Evolutionary conservation across 2,888 invertebrate species (phyloP), one percentile per base, ranked within the genome.

Genomic region (Thymelicus sylvestris): DNA sequence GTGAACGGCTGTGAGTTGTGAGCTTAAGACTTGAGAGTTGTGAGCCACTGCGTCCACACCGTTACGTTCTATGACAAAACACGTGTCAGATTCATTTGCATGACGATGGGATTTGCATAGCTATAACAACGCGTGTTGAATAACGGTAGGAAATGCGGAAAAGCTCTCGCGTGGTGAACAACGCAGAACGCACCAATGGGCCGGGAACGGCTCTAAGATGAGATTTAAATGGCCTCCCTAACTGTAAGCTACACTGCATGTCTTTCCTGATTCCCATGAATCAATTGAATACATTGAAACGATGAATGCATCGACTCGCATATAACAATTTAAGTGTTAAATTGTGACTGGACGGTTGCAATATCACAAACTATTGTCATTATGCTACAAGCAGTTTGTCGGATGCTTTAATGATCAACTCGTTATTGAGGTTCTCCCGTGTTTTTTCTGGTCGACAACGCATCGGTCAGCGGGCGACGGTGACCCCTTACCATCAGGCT

Each of bases 141-240:
- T 69, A 69, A 69, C 69, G 69, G 69, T 69, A 50, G 64, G 69
- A 59, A 64, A 69, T 50, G 64, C 69, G 69, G 69, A 69, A 69
- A 69, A 69, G 39, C 64, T 39, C 55, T 50, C 61, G 15, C 12
- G 63, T 57, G 24, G 39, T 44, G 41, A 55, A 55, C 44, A 63
- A 63, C 44, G 67, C 61, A 50, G 60, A 61, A 44, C 41, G 7
- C 41, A 41, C 44, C 44, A 12, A 67, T 67, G 67, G 61, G 24
- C 67, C 52, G n/a, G 24, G 52, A 60, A 38, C 24, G n/a, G n/a
- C 0, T 38, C 8, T 47, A 19, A 59, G 68, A 63, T 64, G 68
- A 38, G 63, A 57, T 68, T 68, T 63, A 68, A 68, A 68, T 62
- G 50, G 55, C 13, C 55, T 55, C 61, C 63, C 38, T 63, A 68